Evolutionary conservation across 2,113 vertebrate genomes (phyloP), one percentile per base, ranked within the genome.

Genomic region (Epinephelus fuscoguttatus): DNA sequence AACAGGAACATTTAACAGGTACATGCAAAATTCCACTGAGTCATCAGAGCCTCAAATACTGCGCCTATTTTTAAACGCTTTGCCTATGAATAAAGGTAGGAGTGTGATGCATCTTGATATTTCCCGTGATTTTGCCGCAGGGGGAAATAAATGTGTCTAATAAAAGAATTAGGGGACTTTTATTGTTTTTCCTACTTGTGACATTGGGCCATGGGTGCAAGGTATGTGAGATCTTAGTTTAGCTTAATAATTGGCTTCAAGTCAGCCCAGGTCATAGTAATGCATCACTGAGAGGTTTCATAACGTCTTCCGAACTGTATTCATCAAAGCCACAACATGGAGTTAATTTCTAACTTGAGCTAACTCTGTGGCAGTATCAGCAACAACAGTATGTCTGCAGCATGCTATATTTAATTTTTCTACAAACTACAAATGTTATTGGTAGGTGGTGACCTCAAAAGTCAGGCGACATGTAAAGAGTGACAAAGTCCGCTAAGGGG

Each of bases 11-110:
- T 81, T 66, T 56, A 72, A 72, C 77, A 76, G 64, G 57, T 74
- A 62, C 87, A 84, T 77, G 78, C 86, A 80, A 86, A 67, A 72
- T 83, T 81, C 81, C 81, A 69, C 17, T 88, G 85, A 91, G 45
- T 86, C 91, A 90, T 69, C 30, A 19, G 30, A 15, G 27, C 82
- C 76, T 19, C 3, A 85, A 90, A 82, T 88, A 45, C 50, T 67
- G 17, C 8, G 15, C 82, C 52, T 90, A 79, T 90, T 85, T 85
- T 61, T 78, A 3, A 75, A 66, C 17, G 6, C 7, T 21, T 0
- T 27, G 57, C 10, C 70, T 76, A 52, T 80, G 69, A 82, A 88
- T 89, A 77, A 69, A 89, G 57, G 2, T 60, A 8, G 15, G 55
- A 8, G 15, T 55, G 70, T 81, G 76, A 53, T 83, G 73, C 45